Evolutionary conservation across 2,888 invertebrate genomes (phyloP).

Genomic region (Rhagophthalmus giganteus): DNA sequence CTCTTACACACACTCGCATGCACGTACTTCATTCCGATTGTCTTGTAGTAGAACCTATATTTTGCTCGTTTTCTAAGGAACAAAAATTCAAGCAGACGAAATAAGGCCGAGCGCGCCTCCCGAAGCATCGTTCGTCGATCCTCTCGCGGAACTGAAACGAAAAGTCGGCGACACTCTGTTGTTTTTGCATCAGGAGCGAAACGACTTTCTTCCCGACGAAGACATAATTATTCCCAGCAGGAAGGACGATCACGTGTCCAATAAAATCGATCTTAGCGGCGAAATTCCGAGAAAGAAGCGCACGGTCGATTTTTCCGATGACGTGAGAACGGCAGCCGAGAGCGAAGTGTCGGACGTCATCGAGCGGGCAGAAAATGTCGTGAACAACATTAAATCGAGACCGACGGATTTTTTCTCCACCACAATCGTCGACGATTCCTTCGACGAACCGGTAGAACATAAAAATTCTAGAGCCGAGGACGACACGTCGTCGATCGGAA

Average conservation of each 20-base stretch:
- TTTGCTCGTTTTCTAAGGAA: slow-evolving; percentile 33
- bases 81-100: slow-evolving; percentile 9
- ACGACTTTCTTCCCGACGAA: slow-evolving; percentile 53
- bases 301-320: slow-evolving; percentile 1
- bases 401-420: not conserved
- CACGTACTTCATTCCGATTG: slow-evolving; percentile 6
- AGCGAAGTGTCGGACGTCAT: slow-evolving; percentile 48
- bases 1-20: slow-evolving; percentile 11
- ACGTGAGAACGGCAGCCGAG: slow-evolving; percentile 33
- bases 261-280: slow-evolving; percentile 46
- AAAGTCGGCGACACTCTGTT: slow-evolving; percentile 53
- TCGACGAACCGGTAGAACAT: not conserved
- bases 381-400: slow-evolving; percentile 43
- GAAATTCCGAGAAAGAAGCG: slow-evolving; percentile 38
- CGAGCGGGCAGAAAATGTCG: slow-evolving; percentile 48
- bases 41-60: slow-evolving; percentile 25
- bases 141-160: slow-evolving; percentile 48
- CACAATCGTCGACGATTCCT: not conserved
- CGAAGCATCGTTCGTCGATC: slow-evolving; percentile 33
- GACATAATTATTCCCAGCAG: slow-evolving; percentile 53
- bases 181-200: slow-evolving; percentile 54
- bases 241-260: slow-evolving; percentile 52
- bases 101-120: slow-evolving; percentile 31
- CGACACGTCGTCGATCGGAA: not conserved
- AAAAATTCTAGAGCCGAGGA: not conserved